These are phyloP conservation scores for Chaetodon trifasciatus DNA, from an alignment of 2,797 vertebrate genomes.

Conservation along the genomic window DNA sequence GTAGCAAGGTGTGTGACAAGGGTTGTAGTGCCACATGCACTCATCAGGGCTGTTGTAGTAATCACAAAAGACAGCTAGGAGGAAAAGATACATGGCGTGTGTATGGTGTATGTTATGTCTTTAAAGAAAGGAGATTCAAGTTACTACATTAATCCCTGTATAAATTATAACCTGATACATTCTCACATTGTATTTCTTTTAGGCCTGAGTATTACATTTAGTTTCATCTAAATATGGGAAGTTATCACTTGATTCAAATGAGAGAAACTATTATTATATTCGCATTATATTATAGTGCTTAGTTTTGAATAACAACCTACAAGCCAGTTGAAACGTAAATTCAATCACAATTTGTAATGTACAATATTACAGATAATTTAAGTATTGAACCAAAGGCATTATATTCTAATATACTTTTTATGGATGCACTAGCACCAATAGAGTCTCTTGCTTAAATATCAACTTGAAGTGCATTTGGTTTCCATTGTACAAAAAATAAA, in stretches of 20 bases:
- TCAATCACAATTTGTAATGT: neutral
- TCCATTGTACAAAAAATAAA: neutral
- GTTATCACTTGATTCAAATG: neutral
- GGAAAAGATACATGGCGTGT: conserved; percentile 6
- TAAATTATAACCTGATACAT: neutral
- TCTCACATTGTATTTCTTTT: neutral
- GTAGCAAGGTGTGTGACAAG: conserved; percentile 84
- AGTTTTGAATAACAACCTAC: too few relatives aligned
- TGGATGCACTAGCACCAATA: neutral
- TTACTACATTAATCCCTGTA: neutral
- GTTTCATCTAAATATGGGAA: neutral
- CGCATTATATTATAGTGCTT: neutral
- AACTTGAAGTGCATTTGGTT: neutral
- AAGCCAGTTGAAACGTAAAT: neutral
- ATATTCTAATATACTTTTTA: neutral
- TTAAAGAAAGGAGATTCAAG: neutral
- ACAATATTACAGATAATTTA: neutral
- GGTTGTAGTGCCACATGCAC: conserved; percentile 85
- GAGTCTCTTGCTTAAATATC: neutral
- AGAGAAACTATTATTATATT: neutral
- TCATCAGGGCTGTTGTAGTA: conserved; percentile 81
- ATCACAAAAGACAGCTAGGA: conserved; percentile 86
- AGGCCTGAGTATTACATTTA: neutral
- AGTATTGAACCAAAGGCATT: neutral
- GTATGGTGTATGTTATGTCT: neutral